Evolutionary conservation across 1,140 invertebrate genomes (phyloP).

Genomic region (Popillia japonica): DNA sequence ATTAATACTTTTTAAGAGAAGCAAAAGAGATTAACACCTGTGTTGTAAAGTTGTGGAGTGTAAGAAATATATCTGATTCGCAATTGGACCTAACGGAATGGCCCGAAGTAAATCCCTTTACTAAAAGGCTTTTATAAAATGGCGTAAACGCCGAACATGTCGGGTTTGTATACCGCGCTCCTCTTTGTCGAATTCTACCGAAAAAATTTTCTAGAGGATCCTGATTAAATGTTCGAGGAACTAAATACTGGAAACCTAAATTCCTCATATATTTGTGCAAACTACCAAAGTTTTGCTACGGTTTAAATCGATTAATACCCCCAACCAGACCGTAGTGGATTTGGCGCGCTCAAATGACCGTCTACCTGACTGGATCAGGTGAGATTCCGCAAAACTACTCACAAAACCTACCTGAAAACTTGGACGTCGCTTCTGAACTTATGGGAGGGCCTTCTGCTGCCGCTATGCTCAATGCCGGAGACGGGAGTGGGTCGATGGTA

Average conservation of each 20-base stretch:
- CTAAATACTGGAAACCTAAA: not conserved
- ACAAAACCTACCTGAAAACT: too few relatives aligned
- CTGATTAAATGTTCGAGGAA: not conserved
- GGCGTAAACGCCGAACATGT: slow-evolving; percentile 1
- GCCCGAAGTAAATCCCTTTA: slow-evolving; percentile 1
- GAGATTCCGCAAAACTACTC: too few relatives aligned
- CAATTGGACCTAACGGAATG: not conserved
- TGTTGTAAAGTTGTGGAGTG: not conserved
- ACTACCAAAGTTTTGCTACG: slow-evolving; percentile 5
- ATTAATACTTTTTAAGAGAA: not conserved
- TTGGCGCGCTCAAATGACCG: too few relatives aligned
- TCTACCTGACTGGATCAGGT: too few relatives aligned
- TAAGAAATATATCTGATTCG: not conserved
- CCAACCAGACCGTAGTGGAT: too few relatives aligned
- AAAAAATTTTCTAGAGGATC: not conserved
- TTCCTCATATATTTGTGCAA: not conserved
- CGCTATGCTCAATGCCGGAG: too few relatives aligned
- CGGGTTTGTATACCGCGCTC: not conserved
- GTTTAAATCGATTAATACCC: too few relatives aligned
- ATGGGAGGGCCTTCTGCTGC: too few relatives aligned
- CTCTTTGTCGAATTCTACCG: slow-evolving; percentile 6
- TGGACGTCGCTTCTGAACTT: too few relatives aligned
- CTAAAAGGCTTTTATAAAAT: not conserved
- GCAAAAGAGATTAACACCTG: not conserved
- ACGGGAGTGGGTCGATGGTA: too few relatives aligned